Evolutionary conservation across 2,113 vertebrate species (phyloP).

Genomic region (Poecile atricapillus): DNA sequence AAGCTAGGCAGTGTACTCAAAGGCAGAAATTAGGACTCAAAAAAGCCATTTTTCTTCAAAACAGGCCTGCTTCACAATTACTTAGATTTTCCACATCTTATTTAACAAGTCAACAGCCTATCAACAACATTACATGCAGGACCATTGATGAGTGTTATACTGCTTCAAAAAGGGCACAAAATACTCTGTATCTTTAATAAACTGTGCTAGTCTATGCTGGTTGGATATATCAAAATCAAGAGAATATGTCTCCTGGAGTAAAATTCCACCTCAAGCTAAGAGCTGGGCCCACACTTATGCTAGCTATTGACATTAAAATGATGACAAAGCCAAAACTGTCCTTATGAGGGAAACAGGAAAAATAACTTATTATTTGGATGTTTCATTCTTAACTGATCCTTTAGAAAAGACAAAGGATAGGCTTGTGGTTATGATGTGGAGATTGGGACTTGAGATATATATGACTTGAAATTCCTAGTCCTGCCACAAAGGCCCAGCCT

Average conservation of each 20-base stretch:
- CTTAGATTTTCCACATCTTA: background rate
- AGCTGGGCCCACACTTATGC: background rate
- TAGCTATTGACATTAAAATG: background rate
- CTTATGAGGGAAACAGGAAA: background rate
- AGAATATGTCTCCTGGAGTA: background rate
- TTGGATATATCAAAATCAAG: background rate
- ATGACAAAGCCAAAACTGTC: background rate
- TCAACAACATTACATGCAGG: background rate
- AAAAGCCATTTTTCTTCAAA: background rate
- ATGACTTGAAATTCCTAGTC: background rate
- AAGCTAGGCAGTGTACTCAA: background rate
- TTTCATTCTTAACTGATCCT: conserved; percentile 10
- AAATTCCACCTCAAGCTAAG: background rate
- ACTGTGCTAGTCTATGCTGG: background rate
- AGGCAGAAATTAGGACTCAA: background rate
- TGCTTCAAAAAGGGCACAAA: background rate
- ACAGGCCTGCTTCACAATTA: background rate
- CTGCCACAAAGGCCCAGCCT: background rate
- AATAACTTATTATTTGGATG: background rate
- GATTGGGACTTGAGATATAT: background rate
- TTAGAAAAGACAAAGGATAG: background rate
- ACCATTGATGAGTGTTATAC: background rate
- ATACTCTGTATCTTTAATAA: background rate
- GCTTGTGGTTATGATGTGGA: background rate
- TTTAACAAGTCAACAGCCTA: background rate